Percentiles rank a stretch among this genome's conserved stretches.
These are phyloP conservation scores for Drosophila setosimentum DNA, from an alignment of 2,888 invertebrate species.

Conservation along the genomic window DNA sequence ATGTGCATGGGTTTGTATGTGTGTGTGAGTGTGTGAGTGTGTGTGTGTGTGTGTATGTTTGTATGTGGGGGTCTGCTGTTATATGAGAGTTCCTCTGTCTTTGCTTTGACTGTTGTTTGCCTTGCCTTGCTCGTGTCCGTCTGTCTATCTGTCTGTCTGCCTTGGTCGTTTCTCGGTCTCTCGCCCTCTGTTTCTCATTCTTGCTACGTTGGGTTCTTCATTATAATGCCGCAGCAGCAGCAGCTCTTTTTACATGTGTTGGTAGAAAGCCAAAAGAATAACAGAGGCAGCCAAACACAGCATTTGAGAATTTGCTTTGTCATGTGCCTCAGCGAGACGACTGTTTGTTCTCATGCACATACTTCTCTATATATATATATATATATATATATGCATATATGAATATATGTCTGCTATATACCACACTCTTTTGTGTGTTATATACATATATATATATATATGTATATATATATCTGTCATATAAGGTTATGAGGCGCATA, in stretches of 20 bases:
- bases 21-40: slow-evolving; percentile 6
- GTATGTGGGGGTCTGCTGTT: slow-evolving; percentile 46
- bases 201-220: slow-evolving; percentile 18
- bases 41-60: slow-evolving; percentile 8
- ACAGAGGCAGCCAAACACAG: slow-evolving; percentile 52
- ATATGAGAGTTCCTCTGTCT: slow-evolving; percentile 67
- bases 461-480: slow-evolving; percentile 25
- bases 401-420: slow-evolving; percentile 3
- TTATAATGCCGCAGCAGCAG: slow-evolving; percentile 26
- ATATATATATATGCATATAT: slow-evolving; percentile 10
- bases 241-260: slow-evolving; percentile 42
- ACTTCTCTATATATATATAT: slow-evolving; percentile 15
- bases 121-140: slow-evolving; percentile 15
- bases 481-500: slow-evolving; percentile 62
- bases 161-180: slow-evolving; percentile 57
- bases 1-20: background rate
- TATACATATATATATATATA: slow-evolving; percentile 26
- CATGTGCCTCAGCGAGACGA: slow-evolving; percentile 40
- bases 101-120: slow-evolving; percentile 5
- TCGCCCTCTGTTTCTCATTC: background rate
- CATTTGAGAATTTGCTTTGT: slow-evolving; percentile 69
- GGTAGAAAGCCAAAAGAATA: slow-evolving; percentile 70
- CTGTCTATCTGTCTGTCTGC: slow-evolving; percentile 50
- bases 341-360: slow-evolving; percentile 57
- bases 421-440: slow-evolving; percentile 7